Evolutionary conservation across 2,888 invertebrate genomes (phyloP).

Genomic region (Melikaiella ostensackeni): DNA sequence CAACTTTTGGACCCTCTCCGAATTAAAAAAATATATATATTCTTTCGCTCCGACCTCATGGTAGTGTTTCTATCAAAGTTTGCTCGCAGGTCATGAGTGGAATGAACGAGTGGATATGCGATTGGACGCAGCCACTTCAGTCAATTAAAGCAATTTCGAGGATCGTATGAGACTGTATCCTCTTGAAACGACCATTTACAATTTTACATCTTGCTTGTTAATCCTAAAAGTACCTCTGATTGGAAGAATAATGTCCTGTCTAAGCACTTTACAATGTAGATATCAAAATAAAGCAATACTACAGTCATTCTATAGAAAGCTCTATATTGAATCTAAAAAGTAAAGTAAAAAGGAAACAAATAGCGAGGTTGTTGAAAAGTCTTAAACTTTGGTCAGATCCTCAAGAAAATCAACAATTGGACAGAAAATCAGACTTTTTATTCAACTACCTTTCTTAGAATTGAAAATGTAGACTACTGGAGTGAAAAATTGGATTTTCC

Average conservation of each 20-base stretch:
- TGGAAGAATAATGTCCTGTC: background rate
- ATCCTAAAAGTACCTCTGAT: slow-evolving; percentile 27
- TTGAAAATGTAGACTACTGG: too few species aligned
- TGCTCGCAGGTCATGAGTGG: slow-evolving; percentile 50
- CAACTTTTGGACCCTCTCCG: too few species aligned
- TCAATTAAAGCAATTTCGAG: slow-evolving; percentile 65
- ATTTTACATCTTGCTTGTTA: slow-evolving; percentile 28
- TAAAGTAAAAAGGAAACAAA: too few species aligned
- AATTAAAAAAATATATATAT: too few species aligned
- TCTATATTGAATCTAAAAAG: too few species aligned
- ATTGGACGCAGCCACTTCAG: slow-evolving; percentile 56
- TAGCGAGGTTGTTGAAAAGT: too few species aligned
- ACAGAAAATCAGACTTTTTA: too few species aligned
- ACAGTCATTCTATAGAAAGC: background rate
- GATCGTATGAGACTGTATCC: slow-evolving; percentile 52
- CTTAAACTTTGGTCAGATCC: too few species aligned
- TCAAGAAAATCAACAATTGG: too few species aligned
- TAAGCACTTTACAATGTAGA: background rate
- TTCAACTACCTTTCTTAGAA: too few species aligned
- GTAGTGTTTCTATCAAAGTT: slow-evolving; percentile 50
- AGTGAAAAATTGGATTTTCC: too few species aligned
- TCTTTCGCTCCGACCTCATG: too few species aligned
- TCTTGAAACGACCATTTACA: slow-evolving; percentile 54
- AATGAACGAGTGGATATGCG: slow-evolving; percentile 48
- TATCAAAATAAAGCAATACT: background rate